phyloP scores from a whole-genome alignment of 2,797 vertebrate genomes.

The Euthynnus affinis region DNA sequence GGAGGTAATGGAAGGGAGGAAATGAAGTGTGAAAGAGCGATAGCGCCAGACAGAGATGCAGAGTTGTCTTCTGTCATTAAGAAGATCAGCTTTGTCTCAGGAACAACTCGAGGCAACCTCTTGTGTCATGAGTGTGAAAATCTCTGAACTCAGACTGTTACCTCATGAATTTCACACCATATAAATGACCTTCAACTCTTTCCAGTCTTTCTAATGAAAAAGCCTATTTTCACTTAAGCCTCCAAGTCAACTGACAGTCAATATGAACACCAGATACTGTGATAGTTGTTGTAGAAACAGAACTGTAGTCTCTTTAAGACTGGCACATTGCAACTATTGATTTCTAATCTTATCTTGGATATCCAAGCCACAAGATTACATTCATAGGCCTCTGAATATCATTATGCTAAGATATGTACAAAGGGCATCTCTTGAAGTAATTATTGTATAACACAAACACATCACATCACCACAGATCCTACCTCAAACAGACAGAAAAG shows the following conservation, averaged over 20 bases:
- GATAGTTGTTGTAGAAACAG: neutral
- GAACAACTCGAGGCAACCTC: constrained; percentile 68
- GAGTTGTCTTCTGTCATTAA: constrained; percentile 68
- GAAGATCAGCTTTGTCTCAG: constrained; percentile 66
- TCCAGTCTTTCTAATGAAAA: constrained; percentile 1
- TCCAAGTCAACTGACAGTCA: neutral
- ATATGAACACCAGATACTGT: neutral
- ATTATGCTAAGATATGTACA: neutral
- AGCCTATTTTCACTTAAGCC: constrained; percentile 13
- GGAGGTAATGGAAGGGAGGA: constrained; percentile 57
- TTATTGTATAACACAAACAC: constrained; percentile 3
- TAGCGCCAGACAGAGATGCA: constrained; percentile 64
- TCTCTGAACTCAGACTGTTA: constrained; percentile 47
- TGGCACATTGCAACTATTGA: neutral
- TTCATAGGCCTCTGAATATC: neutral
- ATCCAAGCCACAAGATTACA: neutral
- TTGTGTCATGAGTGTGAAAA: constrained; percentile 59
- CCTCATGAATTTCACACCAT: constrained; percentile 22
- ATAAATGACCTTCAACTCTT: constrained; percentile 34
- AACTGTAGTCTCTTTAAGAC: neutral
- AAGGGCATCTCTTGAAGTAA: neutral
- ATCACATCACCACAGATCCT: constrained; percentile 4
- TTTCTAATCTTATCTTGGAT: neutral
- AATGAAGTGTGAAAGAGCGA: constrained; percentile 70
- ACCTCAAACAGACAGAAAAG: constrained; percentile 1